Conservation (phyloP, 30 jellyfish, hydroid and myxozoan genomes). For the Cassiopea xamachana region DNA sequence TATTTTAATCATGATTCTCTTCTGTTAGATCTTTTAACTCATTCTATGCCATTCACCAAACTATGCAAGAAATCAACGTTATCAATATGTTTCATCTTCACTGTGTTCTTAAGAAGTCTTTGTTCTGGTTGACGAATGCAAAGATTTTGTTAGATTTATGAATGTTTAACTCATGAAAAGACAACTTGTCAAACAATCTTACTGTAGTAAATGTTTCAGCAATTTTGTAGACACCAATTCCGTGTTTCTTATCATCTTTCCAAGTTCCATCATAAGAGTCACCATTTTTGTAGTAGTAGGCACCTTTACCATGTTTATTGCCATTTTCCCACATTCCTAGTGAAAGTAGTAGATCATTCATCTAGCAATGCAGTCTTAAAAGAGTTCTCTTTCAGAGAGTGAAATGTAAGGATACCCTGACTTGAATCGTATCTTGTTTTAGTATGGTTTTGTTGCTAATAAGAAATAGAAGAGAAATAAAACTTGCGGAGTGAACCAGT, state of each 20-base stretch:
- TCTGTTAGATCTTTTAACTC: too few species aligned
- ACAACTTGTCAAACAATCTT: not conserved
- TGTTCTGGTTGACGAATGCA: not conserved
- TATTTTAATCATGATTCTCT: too few species aligned
- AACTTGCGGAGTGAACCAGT: too few species aligned
- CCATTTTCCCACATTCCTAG: conserved; percentile 82
- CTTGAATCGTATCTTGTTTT: too few species aligned
- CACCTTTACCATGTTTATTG: conserved; percentile 78
- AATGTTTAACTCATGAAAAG: not conserved
- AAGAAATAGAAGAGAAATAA: too few species aligned
- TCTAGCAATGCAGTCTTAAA: not conserved
- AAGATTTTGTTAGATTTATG: not conserved
- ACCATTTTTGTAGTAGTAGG: conserved; percentile 78
- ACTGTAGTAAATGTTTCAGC: not conserved
- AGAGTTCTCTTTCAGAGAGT: too few species aligned
- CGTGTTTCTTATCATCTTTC: conserved; percentile 78
- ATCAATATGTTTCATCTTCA: too few species aligned
- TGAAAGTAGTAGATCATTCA: not conserved
- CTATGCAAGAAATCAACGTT: too few species aligned
- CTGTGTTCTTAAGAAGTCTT: not conserved
- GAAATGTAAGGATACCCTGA: not conserved
- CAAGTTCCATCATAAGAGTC: conserved; percentile 91
- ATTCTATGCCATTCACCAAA: too few species aligned
- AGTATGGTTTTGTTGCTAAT: too few species aligned
- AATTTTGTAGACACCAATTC: conserved; percentile 64